Evolutionary conservation across 2,113 vertebrate genomes (phyloP).

Genomic region (Pristiophorus japonicus): DNA sequence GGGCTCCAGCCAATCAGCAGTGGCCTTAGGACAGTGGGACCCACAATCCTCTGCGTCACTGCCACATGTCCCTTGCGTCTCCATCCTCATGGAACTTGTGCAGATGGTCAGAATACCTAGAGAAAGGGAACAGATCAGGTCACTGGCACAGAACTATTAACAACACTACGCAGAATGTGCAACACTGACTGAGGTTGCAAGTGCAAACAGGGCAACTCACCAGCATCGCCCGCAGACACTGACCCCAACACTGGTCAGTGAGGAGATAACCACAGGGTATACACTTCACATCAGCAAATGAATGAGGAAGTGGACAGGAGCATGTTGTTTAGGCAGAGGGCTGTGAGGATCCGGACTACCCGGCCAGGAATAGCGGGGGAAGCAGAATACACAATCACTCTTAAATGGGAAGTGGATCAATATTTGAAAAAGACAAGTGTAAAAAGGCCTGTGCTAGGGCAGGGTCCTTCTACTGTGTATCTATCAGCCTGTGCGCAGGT

Average conservation of each 20-base stretch:
- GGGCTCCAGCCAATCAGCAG: conserved; percentile 20
- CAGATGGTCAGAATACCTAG: conserved; percentile 85
- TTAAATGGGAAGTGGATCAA: too few species aligned
- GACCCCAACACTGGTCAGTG: background rate
- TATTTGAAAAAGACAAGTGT: too few species aligned
- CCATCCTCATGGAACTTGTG: conserved; percentile 86
- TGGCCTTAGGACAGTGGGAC: background rate
- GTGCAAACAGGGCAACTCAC: background rate
- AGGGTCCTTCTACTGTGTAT: too few species aligned
- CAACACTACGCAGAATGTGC: background rate
- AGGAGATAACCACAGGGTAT: too few species aligned
- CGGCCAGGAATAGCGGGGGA: too few species aligned
- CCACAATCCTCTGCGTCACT: conserved; percentile 44
- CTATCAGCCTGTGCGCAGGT: too few species aligned
- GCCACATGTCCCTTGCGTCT: conserved; percentile 60
- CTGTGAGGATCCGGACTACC: too few species aligned
- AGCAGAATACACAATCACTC: too few species aligned
- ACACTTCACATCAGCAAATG: too few species aligned
- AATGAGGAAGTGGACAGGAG: too few species aligned
- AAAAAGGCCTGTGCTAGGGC: too few species aligned
- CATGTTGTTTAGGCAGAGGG: too few species aligned
- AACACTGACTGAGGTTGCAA: background rate
- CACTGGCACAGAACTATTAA: background rate
- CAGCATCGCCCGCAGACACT: background rate
- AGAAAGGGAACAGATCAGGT: background rate